A percentile compares a stretch with the other conserved stretches of the same genome.
phyloP scores from a whole-genome alignment of 2,888 invertebrate genomes.

The Pristionchus arcanus region DNA sequence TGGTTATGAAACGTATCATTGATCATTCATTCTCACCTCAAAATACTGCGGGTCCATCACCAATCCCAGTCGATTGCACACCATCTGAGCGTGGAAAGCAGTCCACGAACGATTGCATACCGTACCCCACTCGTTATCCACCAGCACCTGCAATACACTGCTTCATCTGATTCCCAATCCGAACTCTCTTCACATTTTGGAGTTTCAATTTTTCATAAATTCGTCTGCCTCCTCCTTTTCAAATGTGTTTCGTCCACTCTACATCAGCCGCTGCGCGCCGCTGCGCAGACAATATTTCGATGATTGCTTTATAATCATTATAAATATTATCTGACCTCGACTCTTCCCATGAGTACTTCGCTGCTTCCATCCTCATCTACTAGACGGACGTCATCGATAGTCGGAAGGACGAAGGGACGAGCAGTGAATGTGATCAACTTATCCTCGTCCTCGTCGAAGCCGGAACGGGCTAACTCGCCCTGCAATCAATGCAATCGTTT shows the following conservation, averaged over 20 bases:
- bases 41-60: conserved; percentile 91
- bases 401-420: conserved; percentile 66
- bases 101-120: conserved; percentile 98
- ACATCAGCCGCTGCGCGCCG: neutral
- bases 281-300: no score
- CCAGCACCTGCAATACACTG: conserved; percentile 83
- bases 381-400: conserved; percentile 71
- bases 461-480: conserved; percentile 75
- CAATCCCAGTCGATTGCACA: conserved; percentile 94
- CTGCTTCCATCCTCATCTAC: conserved; percentile 76
- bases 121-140: conserved; percentile 94
- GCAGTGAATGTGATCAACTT: conserved; percentile 73
- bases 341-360: conserved; percentile 86
- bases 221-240: neutral
- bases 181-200: neutral
- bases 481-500: conserved; percentile 42
- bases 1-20: neutral
- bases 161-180: neutral
- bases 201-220: neutral
- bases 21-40: conserved; percentile 80
- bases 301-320: no score
- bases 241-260: neutral
- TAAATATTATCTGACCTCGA: conserved; percentile 84
- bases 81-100: conserved; percentile 91
- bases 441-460: conserved; percentile 65